Evolutionary conservation across 2,797 vertebrate genomes (phyloP).

Genomic region (Euthynnus affinis): DNA sequence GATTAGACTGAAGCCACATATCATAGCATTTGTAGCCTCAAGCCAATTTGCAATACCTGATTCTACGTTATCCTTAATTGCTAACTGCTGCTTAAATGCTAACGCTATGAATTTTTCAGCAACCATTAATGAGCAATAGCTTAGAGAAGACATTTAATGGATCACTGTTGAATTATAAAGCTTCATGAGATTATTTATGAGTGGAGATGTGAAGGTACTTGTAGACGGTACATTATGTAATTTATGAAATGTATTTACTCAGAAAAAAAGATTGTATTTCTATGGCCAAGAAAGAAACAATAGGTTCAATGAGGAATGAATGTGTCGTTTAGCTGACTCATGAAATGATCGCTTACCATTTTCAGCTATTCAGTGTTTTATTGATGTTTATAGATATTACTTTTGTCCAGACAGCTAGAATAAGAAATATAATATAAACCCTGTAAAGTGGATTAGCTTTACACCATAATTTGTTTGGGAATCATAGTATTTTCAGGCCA

Average conservation of each 20-base stretch:
- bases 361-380: constrained; percentile 24
- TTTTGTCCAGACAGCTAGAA: constrained; percentile 9
- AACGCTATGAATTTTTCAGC: constrained; percentile 63
- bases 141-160: constrained; percentile 51
- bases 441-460: neutral
- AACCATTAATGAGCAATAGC: constrained; percentile 56
- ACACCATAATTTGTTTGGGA: constrained; percentile 10
- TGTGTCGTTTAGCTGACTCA: constrained; percentile 36
- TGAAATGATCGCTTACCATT: constrained; percentile 53
- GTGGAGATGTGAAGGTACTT: constrained; percentile 8
- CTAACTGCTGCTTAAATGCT: constrained; percentile 67
- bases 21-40: constrained; percentile 45
- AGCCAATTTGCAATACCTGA: constrained; percentile 58
- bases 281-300: constrained; percentile 32
- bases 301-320: constrained; percentile 34
- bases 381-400: constrained; percentile 22
- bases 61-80: constrained; percentile 59
- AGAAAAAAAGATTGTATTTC: constrained; percentile 44
- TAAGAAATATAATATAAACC: neutral
- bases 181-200: constrained; percentile 53
- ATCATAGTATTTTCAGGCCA: constrained; percentile 5
- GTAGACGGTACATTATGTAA: constrained; percentile 23
- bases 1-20: constrained; percentile 38
- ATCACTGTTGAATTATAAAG: constrained; percentile 57
- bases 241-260: constrained; percentile 51